Percentiles rank a stretch among this genome's conserved stretches.
These are phyloP conservation scores for Pristionchus fissidentatus DNA, from an alignment of 2,888 invertebrate species.

Conservation along the genomic window DNA sequence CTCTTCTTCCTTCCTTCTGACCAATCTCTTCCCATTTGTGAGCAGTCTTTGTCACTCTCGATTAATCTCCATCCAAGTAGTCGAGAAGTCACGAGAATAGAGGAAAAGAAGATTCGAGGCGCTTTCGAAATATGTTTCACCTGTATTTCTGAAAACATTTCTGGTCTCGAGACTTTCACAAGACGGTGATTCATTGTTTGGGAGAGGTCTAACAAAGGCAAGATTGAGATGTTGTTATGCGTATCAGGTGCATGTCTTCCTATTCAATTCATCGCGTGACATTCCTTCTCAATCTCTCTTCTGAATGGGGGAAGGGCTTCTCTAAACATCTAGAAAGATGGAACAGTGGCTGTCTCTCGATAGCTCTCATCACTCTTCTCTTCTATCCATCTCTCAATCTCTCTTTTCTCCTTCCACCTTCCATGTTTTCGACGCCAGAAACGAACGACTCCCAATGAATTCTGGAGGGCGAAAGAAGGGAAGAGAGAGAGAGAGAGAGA, in stretches of 20 bases:
- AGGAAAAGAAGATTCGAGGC: neutral
- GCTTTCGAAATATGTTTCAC: neutral
- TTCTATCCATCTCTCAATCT: constrained; percentile 23
- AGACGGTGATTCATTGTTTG: constrained; percentile 14
- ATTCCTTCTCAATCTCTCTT: constrained; percentile 16
- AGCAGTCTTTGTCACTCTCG: constrained; percentile 21
- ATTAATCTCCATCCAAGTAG: constrained; percentile 11
- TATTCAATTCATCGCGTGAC: constrained; percentile 2
- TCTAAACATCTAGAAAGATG: neutral
- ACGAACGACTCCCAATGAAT: constrained; percentile 3
- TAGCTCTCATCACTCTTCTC: neutral
- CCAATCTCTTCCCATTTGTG: neutral
- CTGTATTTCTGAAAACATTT: neutral
- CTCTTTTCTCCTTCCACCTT: neutral
- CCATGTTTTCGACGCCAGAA: neutral
- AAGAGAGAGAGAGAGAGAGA: neutral
- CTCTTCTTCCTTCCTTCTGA: neutral
- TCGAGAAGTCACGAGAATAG: neutral
- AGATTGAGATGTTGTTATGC: no score
- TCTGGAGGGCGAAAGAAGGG: neutral
- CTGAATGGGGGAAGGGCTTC: neutral
- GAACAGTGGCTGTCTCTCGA: neutral
- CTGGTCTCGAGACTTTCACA: neutral
- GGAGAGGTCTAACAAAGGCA: no score
- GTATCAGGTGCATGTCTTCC: no score